Conservation (phyloP, 2,113 vertebrate genomes). For the Atlantisia rogersi region DNA sequence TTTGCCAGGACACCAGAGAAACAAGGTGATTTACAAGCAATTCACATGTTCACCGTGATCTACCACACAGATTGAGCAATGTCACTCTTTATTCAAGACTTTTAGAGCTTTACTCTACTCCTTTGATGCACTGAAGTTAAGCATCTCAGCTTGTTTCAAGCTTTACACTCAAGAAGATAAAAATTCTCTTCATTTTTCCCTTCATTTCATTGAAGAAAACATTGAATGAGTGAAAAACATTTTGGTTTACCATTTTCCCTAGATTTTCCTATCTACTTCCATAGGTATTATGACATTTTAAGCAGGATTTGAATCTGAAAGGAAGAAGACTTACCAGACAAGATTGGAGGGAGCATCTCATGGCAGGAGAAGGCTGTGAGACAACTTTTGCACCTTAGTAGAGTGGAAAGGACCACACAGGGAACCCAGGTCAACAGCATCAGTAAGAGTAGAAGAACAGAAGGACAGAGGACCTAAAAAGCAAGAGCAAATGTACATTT, state of each 20-base stretch:
- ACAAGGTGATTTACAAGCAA: not conserved
- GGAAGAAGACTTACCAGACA: not conserved
- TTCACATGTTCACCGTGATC: not conserved
- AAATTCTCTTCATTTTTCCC: not conserved
- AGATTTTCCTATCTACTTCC: not conserved
- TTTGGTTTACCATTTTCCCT: not conserved
- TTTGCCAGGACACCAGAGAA: not conserved
- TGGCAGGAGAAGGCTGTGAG: not conserved
- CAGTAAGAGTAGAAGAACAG: not conserved
- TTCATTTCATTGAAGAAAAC: not conserved
- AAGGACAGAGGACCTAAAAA: not conserved
- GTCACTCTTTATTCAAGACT: not conserved
- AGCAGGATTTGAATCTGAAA: not conserved
- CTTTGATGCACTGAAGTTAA: not conserved
- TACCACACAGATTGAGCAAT: not conserved
- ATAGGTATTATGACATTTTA: not conserved
- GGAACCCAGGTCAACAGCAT: not conserved
- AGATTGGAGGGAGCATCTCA: not conserved
- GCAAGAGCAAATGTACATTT: not conserved
- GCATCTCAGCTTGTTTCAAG: not conserved
- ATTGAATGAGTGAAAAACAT: rapidly evolving
- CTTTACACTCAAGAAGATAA: not conserved
- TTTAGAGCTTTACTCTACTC: not conserved
- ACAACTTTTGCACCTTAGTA: not conserved
- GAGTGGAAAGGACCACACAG: not conserved